Evolutionary conservation across 2,113 vertebrate genomes (phyloP).

Genomic region (Rana temporaria): DNA sequence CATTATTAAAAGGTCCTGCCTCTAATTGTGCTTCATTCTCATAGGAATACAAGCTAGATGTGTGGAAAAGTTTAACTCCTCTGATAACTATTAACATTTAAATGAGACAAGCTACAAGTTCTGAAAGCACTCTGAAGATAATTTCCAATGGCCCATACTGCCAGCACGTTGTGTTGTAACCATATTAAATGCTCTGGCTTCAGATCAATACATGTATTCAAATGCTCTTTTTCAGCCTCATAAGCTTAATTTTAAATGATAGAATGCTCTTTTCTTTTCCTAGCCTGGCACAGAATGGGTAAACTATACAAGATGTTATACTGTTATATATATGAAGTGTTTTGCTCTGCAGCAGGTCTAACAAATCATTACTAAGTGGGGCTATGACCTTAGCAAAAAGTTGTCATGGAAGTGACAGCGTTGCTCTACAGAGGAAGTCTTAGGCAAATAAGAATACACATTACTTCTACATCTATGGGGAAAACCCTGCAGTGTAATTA

Average conservation of each 20-base stretch:
- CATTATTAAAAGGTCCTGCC: constrained; percentile 38
- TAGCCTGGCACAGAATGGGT: not conserved
- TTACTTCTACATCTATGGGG: constrained; percentile 30
- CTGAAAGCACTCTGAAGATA: not conserved
- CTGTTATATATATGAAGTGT: not conserved
- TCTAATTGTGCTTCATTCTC: not conserved
- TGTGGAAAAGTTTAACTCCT: constrained; percentile 26
- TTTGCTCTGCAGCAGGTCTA: constrained; percentile 3
- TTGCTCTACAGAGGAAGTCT: constrained; percentile 9
- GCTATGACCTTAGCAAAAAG: constrained; percentile 35
- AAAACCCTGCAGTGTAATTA: constrained; percentile 11
- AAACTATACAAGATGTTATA: constrained; percentile 4
- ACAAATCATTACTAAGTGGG: constrained; percentile 48
- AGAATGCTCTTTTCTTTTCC: too few species aligned
- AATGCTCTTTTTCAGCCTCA: too few species aligned
- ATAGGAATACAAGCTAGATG: not conserved
- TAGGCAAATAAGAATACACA: constrained; percentile 19
- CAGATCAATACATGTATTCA: too few species aligned
- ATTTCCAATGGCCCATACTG: too few species aligned
- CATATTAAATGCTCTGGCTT: too few species aligned
- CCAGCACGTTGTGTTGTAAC: too few species aligned
- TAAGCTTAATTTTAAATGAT: too few species aligned
- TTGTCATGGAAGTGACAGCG: constrained; percentile 16
- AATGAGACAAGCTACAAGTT: not conserved
- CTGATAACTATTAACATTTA: not conserved